A percentile compares a stretch with the other conserved stretches of the same genome.
phyloP scores from a whole-genome alignment of 2,888 invertebrate genomes.

The Epicampocera succincta region DNA sequence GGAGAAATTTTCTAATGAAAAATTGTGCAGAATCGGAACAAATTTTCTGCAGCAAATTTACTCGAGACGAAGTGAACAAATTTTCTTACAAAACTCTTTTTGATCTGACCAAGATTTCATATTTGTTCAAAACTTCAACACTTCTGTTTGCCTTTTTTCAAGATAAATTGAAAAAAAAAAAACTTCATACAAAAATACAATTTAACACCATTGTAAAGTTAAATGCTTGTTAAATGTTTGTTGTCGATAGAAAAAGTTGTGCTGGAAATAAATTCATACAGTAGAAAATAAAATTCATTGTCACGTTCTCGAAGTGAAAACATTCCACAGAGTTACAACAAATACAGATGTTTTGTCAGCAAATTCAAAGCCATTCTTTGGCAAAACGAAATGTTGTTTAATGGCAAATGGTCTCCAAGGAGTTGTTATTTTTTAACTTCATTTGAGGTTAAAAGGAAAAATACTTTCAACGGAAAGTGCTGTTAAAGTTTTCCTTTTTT shows the following conservation, averaged over 20 bases:
- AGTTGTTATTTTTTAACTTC: constrained; percentile 17
- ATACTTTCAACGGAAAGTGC: background rate
- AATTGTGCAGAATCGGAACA: too few relatives aligned
- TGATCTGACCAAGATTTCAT: background rate
- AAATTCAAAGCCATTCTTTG: background rate
- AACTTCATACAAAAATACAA: background rate
- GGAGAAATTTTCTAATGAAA: too few relatives aligned
- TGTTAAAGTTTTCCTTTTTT: too few relatives aligned
- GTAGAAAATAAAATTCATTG: constrained; percentile 23
- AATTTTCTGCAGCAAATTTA: too few relatives aligned
- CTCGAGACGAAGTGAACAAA: too few relatives aligned
- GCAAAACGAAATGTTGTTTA: too few relatives aligned
- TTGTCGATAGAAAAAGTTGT: constrained; percentile 10
- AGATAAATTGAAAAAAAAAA: background rate
- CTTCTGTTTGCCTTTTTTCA: too few relatives aligned
- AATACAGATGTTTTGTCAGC: background rate
- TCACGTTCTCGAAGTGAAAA: constrained; percentile 21
- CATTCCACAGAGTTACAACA: background rate
- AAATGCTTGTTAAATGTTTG: constrained; percentile 13
- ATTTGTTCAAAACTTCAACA: too few relatives aligned
- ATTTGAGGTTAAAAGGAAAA: constrained; percentile 4
- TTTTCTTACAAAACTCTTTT: background rate
- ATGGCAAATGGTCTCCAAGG: background rate
- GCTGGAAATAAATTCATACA: background rate
- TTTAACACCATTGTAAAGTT: constrained; percentile 12